These are phyloP conservation scores for Mohoua ochrocephala DNA, from an alignment of 2,113 vertebrate species.

Conservation along the genomic window DNA sequence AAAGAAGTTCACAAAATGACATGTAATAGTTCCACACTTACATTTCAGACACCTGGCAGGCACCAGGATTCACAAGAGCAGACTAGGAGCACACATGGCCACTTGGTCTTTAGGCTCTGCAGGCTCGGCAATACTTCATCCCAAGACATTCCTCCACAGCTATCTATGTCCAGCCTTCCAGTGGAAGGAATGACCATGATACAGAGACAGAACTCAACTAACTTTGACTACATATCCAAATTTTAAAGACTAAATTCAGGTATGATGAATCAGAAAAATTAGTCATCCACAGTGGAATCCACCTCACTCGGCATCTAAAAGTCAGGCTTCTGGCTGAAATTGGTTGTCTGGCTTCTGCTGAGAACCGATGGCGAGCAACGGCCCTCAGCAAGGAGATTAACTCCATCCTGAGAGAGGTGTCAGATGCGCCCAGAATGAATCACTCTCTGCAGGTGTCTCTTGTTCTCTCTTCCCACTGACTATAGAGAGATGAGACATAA, in stretches of 20 bases:
- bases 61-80: neutral
- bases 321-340: neutral
- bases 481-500: neutral
- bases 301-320: neutral
- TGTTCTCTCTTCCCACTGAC: neutral
- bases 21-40: neutral
- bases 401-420: neutral
- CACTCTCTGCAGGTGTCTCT: conserved; percentile 40
- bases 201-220: neutral
- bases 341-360: neutral
- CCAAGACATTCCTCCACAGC: neutral
- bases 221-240: neutral
- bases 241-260: neutral
- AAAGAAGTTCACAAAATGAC: neutral
- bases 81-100: neutral
- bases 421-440: conserved; percentile 22
- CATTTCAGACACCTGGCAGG: neutral
- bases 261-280: neutral
- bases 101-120: neutral
- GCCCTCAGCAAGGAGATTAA: neutral
- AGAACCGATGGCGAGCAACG: neutral
- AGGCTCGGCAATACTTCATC: neutral
- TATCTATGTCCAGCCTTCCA: neutral
- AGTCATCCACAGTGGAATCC: neutral
- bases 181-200: neutral